Evolutionary conservation across 1,140 invertebrate genomes (phyloP).

Genomic region (Anagrus nilaparvatae): DNA sequence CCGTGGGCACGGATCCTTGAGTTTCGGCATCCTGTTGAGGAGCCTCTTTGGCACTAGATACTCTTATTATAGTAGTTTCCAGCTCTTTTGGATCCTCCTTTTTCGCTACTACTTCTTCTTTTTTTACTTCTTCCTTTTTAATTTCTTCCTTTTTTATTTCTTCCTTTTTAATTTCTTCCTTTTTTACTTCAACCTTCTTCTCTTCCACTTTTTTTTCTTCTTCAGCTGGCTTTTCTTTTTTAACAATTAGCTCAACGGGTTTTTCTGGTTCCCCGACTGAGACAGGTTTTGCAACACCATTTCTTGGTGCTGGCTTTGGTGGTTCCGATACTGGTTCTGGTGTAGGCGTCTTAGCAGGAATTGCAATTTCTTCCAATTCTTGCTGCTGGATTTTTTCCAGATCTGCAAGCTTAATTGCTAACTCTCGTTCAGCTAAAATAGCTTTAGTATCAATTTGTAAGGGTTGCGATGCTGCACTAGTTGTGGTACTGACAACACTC

Average conservation of each 20-base stretch:
- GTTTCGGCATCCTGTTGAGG: slow-evolving; percentile 29
- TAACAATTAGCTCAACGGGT: no score
- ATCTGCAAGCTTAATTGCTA: slow-evolving; percentile 5
- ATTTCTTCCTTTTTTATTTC: background rate
- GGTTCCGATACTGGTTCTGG: no score
- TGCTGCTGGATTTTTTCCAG: slow-evolving; percentile 7
- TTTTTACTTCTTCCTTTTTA: slow-evolving; percentile 12
- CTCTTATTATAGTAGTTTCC: slow-evolving; percentile 14
- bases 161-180: slow-evolving; percentile 3
- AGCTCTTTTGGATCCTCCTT: slow-evolving; percentile 5
- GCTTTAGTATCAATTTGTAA: slow-evolving; percentile 28
- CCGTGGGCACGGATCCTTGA: slow-evolving; percentile 25
- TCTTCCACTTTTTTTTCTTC: no score
- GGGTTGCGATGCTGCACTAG: slow-evolving; percentile 35
- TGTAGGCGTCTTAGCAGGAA: slow-evolving; percentile 6
- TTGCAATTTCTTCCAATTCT: background rate
- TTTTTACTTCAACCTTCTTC: slow-evolving; percentile 11
- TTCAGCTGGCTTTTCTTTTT: no score
- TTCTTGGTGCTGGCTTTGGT: no score
- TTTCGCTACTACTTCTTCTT: no score
- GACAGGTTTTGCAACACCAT: no score
- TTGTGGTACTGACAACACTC: slow-evolving; percentile 37
- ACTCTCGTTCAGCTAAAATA: slow-evolving; percentile 12
- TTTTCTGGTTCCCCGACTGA: no score
- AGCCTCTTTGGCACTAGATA: slow-evolving; percentile 17